Base-by-base conservation (phyloP, 2,113 vertebrate species). In the Propithecus coquereli region DNA sequence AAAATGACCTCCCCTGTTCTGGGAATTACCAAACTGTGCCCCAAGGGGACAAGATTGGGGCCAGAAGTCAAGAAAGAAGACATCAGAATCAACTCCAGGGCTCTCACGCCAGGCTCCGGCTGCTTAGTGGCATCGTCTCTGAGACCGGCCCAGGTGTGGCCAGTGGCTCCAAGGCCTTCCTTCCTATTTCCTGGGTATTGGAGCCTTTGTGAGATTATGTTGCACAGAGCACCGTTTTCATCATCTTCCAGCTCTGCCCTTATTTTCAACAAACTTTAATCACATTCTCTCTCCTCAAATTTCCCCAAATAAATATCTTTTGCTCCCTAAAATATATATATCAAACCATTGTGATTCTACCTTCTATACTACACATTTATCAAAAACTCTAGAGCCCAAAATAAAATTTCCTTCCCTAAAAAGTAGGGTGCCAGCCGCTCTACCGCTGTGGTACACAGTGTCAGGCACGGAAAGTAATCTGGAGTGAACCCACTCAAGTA, bases 381-480 rank as follows among this genome's bases (percentile, higher is more conserved):
- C 14, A 59, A 54, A 5, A 45, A 59, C 52, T 59, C 66, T 68
- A 17, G 32, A 59, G 9, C 11, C 23, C 23, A 13, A 5, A 37
- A n/a, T 47, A 12, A 59, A 45, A 8, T 12, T 40, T 27, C 16
- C 17, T 14, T 43, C 17, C 40, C 1, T 0, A 12, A 68, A 23
- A 23, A 17, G 8, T 17, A 73, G 40, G 11, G 3, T 11, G 0
- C 8, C 50, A 47, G 23, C 32, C 47, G 11, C 7, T 47, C 13
- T 57, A 22, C 4, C 1, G 3, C 45, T 61, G 32, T 9, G 47
- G 5, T 1, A 37, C 8, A 0, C 0, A 3, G 8, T 7, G 10
- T 16, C 22, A 52, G 8, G 23, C 59, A 57, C 12, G 16, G 34
- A 71, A 63, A 2, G 17, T 14, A 3, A 18, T 20, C 13, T 40